A percentile compares a stretch with the other conserved stretches of the same genome.
Conservation (phyloP, 2,113 vertebrate genomes). For the Enhydra lutris region DNA sequence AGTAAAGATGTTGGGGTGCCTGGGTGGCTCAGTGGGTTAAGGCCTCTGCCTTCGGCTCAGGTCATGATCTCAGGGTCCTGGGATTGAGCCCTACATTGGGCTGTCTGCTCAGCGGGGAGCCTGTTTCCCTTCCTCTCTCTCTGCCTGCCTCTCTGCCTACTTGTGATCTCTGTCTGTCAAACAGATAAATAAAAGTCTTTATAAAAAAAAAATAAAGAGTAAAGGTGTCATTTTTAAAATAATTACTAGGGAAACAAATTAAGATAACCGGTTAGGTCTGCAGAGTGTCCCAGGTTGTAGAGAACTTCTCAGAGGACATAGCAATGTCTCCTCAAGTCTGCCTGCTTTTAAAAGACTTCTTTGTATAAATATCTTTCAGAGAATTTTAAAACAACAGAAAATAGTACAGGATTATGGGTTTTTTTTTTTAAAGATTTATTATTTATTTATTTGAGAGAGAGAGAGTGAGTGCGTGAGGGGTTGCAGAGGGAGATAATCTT, state of each 20-base stretch:
- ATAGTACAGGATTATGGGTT: background rate
- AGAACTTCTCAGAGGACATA: background rate
- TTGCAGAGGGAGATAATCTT: background rate
- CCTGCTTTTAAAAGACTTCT: background rate
- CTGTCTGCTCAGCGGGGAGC: too few relatives aligned
- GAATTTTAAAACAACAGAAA: slow-evolving; percentile 21
- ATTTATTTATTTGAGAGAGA: background rate
- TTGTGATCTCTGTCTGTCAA: too few relatives aligned
- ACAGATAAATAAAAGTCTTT: too few relatives aligned
- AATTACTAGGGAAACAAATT: background rate
- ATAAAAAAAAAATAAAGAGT: too few relatives aligned
- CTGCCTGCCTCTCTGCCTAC: too few relatives aligned
- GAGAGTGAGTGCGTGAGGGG: background rate
- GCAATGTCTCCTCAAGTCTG: background rate
- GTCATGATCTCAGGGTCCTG: too few relatives aligned
- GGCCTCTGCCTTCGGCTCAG: too few relatives aligned
- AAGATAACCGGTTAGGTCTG: background rate
- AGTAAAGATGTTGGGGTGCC: background rate
- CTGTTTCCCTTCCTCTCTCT: too few relatives aligned
- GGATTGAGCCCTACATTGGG: too few relatives aligned
- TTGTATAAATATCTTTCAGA: background rate
- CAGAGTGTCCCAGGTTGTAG: background rate
- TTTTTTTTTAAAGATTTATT: too few relatives aligned
- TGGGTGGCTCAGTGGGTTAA: too few relatives aligned
- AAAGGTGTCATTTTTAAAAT: too few relatives aligned